Evolutionary conservation across 2,797 vertebrate species (phyloP), one percentile per base, ranked within the genome.

Genomic region (Spinibarbus caldwelli): DNA sequence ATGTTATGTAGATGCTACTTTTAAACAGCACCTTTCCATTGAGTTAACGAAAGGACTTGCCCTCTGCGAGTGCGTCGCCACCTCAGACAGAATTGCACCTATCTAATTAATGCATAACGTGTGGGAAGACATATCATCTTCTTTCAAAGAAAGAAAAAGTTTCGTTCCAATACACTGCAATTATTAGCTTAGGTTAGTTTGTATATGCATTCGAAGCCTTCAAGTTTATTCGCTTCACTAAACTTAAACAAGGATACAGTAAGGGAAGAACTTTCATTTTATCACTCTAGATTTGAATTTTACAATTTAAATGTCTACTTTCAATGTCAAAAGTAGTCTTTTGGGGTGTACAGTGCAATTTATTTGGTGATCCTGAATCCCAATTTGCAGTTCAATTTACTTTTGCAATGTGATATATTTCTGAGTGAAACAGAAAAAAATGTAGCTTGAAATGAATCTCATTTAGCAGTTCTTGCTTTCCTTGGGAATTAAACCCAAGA

Each of bases 81-180:
- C 78, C 76, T 88, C 78, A 82, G 70, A 80, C 80, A 71, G 86
- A 86, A 80, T 64, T 41, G 80, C 52, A 87, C 78, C 47, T n/a
- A n/a, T n/a, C n/a, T 90, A 90, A 90, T 90, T 89, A 89, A 90
- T 87, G 83, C 82, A 85, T 83, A 87, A 80, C 45, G 73, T 82
- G 87, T 85, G 82, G 84, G 83, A 87, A 89, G 88, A 86, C 86
- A 84, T 89, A 86, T 89, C 90, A 88, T 84, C 85, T 82, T 66
- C 82, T 57, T 73, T 79, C 81, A 85, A 89, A 87, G 83, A 84
- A 88, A 78, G 41, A 86, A 49, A 36, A 66, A 88, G 85, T 85
- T 86, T 83, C 82, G 6, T 80, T 80, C 52, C 82, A 80, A 70
- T 73, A 79, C 80, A 54, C 86, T 90, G 81, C 87, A 90, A 90